Evolutionary conservation across 2,113 vertebrate species (phyloP).

Genomic region (Myocastor coypus): DNA sequence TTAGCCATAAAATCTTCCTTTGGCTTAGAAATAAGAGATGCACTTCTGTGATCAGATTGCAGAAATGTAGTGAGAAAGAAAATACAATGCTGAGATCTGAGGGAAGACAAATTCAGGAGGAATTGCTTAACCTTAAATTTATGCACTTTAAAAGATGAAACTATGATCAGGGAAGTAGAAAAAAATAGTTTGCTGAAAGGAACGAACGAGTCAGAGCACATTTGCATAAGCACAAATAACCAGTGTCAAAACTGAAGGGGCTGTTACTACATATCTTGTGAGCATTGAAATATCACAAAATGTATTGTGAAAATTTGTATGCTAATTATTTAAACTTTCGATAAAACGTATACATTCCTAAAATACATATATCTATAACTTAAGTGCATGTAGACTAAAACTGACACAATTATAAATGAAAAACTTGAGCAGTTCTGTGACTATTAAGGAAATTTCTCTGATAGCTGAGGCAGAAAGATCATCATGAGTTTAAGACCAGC

Average conservation of each 20-base stretch:
- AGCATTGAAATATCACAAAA: neutral
- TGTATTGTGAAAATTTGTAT: neutral
- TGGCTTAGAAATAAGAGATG: conserved; percentile 39
- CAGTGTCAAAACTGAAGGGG: neutral
- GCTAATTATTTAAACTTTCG: neutral
- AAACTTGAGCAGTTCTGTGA: neutral
- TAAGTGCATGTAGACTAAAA: neutral
- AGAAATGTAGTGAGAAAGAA: conserved; percentile 32
- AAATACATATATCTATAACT: neutral
- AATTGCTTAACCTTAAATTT: neutral
- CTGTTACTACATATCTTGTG: neutral
- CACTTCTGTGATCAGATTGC: neutral
- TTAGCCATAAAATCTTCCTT: conserved; percentile 19
- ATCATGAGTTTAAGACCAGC: neutral
- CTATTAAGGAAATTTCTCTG: neutral
- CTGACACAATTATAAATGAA: conserved; percentile 19
- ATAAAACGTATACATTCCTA: conserved; percentile 28
- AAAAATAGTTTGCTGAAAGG: neutral
- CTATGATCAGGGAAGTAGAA: conserved; percentile 10
- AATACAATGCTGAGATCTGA: conserved; percentile 1
- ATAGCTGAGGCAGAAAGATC: neutral
- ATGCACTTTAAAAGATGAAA: neutral
- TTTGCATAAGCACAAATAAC: neutral
- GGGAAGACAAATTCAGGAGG: neutral
- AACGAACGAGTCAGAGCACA: neutral